These are phyloP conservation scores for Anguilla japonica DNA, from an alignment of 2,113 vertebrate genomes.

Conservation along the genomic window DNA sequence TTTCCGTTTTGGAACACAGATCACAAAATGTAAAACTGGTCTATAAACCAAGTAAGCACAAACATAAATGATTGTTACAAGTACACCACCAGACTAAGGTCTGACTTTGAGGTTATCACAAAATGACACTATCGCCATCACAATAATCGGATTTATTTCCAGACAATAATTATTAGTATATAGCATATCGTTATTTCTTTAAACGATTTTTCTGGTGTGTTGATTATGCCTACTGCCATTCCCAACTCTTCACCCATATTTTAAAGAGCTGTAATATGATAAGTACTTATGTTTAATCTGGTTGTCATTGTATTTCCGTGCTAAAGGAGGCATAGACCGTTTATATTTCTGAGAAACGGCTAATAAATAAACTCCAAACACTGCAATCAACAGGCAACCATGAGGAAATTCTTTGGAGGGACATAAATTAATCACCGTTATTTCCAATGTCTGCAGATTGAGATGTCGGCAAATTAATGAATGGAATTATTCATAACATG, in stretches of 20 bases:
- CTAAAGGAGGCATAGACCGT: constrained; percentile 42
- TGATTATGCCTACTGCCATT: too few species aligned
- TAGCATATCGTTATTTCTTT: neutral
- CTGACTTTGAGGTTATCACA: neutral
- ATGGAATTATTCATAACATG: constrained; percentile 75
- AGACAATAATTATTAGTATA: neutral
- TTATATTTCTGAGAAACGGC: constrained; percentile 58
- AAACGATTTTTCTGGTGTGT: neutral
- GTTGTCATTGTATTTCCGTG: constrained; percentile 31
- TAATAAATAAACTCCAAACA: constrained; percentile 71
- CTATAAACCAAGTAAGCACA: neutral
- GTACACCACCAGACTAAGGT: neutral
- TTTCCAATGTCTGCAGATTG: constrained; percentile 66
- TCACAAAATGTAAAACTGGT: neutral
- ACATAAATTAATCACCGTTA: constrained; percentile 74
- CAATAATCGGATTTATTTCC: neutral
- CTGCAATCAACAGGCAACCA: constrained; percentile 76
- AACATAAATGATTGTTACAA: neutral
- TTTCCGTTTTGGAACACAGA: constrained; percentile 12
- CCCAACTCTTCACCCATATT: too few species aligned
- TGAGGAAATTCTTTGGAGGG: constrained; percentile 72
- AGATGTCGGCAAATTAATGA: constrained; percentile 74
- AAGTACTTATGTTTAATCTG: neutral
- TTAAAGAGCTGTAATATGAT: neutral
- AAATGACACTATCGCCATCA: neutral